Evolutionary conservation across 2,797 vertebrate genomes (phyloP), one percentile per base, ranked within the genome.

Genomic region (Ambastaia sidthimunki): DNA sequence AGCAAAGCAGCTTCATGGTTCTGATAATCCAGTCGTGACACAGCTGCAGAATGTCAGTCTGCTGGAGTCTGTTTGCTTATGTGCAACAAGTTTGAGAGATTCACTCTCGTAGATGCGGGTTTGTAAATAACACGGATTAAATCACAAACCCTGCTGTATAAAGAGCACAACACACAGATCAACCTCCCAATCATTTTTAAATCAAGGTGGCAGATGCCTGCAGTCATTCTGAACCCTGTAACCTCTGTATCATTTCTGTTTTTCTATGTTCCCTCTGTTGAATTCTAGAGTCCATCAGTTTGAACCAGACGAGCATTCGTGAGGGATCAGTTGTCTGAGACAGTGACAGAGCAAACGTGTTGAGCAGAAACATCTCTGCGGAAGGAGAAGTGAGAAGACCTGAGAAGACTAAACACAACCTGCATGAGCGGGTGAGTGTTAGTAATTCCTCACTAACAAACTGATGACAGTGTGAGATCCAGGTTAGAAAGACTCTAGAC

Each of bases 401-500:
- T 12, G 11, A 1, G 3, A 48, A 34, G 19, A 48, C 19, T 52
- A 31, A 52, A 68, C 7, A 34, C 25, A 55, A 62, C 16, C 75
- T 13, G 13, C 25, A 68, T 54, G 55, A 78, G 76, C 50, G 71
- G 59, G 52, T 60, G 60, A 83, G 72, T 50, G 71, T 66, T 75
- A 55, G 76, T 83, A 79, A 83, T 83, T 83, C 79, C 57, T 68
- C 71, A 69, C 76, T 3, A 63, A 63, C 71, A 83, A 74, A 75
- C 71, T 71, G 76, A 83, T 83, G 71, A 71, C 75, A 34, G 76
- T 79, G 77, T 59, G 81, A 75, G 68, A 70, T 79, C 71, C 81
- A 83, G 81, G 71, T 82, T 82, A 71, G 76, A n/a, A 74, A 57
- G 72, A 82, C 71, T 82, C 66, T 28, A 78, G 75, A 82, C 81